Conservation (phyloP, 2,797 vertebrate species). For the Acanthornis magna region DNA sequence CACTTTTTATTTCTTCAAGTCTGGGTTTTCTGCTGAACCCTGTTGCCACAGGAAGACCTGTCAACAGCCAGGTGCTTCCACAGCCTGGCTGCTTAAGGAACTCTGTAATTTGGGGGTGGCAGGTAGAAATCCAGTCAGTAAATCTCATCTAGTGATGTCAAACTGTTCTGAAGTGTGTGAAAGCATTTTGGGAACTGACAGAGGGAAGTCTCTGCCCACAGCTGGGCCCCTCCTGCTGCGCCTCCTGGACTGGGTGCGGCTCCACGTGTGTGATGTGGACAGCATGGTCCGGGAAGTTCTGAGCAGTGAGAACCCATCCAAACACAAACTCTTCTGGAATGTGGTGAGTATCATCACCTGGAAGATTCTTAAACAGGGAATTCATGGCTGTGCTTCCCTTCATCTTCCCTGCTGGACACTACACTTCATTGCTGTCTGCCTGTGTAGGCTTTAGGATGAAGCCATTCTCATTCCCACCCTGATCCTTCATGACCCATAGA, state of each 20-base stretch:
- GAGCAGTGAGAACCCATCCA: slow-evolving; percentile 86
- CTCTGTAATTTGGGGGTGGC: not conserved
- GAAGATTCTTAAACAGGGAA: not conserved
- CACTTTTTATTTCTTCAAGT: not conserved
- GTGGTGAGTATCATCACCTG: slow-evolving; percentile 75
- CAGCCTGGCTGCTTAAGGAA: not conserved
- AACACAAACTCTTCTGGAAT: slow-evolving; percentile 89
- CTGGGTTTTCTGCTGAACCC: not conserved
- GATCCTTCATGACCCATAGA: not conserved
- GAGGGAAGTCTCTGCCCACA: slow-evolving; percentile 40
- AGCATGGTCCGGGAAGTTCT: slow-evolving; percentile 86
- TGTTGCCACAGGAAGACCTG: not conserved
- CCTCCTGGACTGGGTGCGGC: slow-evolving; percentile 92
- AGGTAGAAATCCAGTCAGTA: not conserved
- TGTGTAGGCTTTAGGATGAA: not conserved
- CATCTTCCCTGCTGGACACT: not conserved
- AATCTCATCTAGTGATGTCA: not conserved
- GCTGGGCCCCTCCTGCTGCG: slow-evolving; percentile 89
- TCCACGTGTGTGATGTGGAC: slow-evolving; percentile 92
- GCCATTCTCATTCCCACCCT: not conserved
- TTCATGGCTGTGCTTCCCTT: not conserved
- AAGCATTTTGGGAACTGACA: not conserved
- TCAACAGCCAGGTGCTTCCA: not conserved
- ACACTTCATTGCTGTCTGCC: not conserved
- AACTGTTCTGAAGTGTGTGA: not conserved